These are phyloP conservation scores for Muricea muricata DNA, from an alignment of 92 coral and sea anemone species.

Conservation along the genomic window DNA sequence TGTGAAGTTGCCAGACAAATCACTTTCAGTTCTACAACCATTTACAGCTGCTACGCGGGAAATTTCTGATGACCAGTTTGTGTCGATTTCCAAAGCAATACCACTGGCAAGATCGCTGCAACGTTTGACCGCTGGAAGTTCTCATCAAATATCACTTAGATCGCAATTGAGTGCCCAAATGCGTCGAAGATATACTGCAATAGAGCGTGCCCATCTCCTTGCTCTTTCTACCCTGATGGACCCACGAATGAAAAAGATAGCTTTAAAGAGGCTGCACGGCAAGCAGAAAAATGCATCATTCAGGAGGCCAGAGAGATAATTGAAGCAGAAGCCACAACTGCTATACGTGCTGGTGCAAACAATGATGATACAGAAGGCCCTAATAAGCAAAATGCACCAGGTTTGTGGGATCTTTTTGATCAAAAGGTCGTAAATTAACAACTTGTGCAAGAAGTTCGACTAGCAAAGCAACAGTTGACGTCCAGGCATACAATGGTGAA, in stretches of 20 bases:
- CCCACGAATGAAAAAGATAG: conserved; percentile 47
- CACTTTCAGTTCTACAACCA: too few species aligned
- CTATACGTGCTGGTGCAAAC: neutral
- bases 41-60: too few species aligned
- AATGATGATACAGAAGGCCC: neutral
- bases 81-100: too few species aligned
- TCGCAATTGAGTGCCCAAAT: conserved; percentile 37
- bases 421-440: conserved; percentile 30
- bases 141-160: too few species aligned
- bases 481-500: conserved; percentile 31
- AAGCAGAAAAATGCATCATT: conserved; percentile 16
- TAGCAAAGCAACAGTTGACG: conserved; percentile 24
- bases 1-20: too few species aligned
- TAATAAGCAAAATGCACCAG: neutral
- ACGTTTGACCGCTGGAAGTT: too few species aligned
- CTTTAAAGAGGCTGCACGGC: conserved; percentile 13
- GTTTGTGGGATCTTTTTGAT: conserved; percentile 48
- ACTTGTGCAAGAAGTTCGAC: conserved; percentile 16
- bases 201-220: conserved; percentile 18
- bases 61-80: too few species aligned
- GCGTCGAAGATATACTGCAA: conserved; percentile 11
- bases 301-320: conserved; percentile 33
- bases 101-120: too few species aligned
- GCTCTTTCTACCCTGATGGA: conserved; percentile 35
- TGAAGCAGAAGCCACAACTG: neutral